A percentile compares a stretch with the other conserved stretches of the same genome.
phyloP scores from a whole-genome alignment of 2,113 vertebrate species.

The Romanogobio albipinnatus region DNA sequence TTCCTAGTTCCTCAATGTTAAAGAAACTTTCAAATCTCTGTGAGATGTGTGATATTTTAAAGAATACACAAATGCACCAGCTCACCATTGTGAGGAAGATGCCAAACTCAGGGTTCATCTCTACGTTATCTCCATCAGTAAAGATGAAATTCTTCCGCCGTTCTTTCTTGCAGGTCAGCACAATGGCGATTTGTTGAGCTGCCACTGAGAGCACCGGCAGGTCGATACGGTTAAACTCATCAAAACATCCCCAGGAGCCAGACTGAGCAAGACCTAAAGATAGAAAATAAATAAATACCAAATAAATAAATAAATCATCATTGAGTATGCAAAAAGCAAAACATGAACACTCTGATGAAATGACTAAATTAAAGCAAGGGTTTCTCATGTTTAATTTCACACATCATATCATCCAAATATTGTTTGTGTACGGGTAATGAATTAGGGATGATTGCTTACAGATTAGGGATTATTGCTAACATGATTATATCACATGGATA shows the following conservation, averaged over 20 bases:
- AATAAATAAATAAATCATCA: slow-evolving; percentile 40
- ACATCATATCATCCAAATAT: not conserved
- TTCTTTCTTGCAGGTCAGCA: slow-evolving; percentile 94
- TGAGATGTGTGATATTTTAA: not conserved
- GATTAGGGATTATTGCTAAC: not conserved
- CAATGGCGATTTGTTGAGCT: slow-evolving; percentile 93
- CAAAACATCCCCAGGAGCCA: slow-evolving; percentile 98
- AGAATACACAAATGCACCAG: not conserved
- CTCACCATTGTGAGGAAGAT: slow-evolving; percentile 96
- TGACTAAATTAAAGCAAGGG: not conserved
- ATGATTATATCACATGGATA: not conserved
- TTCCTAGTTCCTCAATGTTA: not conserved
- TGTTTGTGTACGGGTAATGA: not conserved
- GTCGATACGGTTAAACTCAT: slow-evolving; percentile 97
- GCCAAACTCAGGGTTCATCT: slow-evolving; percentile 96
- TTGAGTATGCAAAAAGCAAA: not conserved
- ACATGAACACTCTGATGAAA: not conserved
- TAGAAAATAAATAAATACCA: slow-evolving; percentile 49
- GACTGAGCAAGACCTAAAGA: slow-evolving; percentile 91
- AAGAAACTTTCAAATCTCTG: not conserved
- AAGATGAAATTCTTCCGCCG: slow-evolving; percentile 87
- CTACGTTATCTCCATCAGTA: slow-evolving; percentile 91
- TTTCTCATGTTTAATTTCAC: not conserved
- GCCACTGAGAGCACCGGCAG: slow-evolving; percentile 95
- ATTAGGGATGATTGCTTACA: not conserved